phyloP scores from a whole-genome alignment of 2,797 vertebrate genomes.

The Cyprinodon diabolis region DNA sequence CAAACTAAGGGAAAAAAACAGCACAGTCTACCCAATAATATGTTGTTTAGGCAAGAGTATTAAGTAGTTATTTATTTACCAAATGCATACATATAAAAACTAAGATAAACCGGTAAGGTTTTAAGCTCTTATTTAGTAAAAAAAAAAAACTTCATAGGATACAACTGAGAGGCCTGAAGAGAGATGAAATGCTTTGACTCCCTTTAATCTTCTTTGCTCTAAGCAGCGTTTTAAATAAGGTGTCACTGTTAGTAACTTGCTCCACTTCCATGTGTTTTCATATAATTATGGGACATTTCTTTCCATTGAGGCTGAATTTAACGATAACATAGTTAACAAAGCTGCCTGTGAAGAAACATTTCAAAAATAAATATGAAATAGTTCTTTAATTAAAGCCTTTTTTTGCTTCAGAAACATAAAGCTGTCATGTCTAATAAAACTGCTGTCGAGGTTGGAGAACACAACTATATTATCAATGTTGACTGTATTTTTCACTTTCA shows the following conservation, averaged over 20 bases:
- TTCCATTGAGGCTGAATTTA: conserved; percentile 18
- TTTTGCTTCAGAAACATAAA: conserved; percentile 18
- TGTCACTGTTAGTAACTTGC: conserved; percentile 16
- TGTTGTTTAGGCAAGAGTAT: neutral
- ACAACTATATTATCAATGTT: neutral
- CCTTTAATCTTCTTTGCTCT: conserved; percentile 17
- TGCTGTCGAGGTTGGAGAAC: neutral
- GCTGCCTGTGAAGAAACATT: conserved; percentile 10
- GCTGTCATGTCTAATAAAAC: conserved; percentile 9
- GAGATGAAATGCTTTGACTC: conserved; percentile 19
- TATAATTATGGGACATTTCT: conserved; percentile 4
- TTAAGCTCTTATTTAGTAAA: no score
- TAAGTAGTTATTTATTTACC: neutral
- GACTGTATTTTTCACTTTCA: neutral
- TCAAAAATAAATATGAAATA: conserved; percentile 13
- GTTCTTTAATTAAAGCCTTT: conserved; percentile 12
- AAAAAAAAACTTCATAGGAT: neutral
- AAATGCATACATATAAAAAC: neutral
- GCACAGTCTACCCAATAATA: neutral
- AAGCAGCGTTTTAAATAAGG: conserved; percentile 30
- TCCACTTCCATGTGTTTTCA: conserved; percentile 10
- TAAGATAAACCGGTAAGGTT: neutral
- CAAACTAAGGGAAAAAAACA: neutral
- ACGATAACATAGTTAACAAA: conserved; percentile 16
- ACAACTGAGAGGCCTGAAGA: conserved; percentile 8